Conservation (phyloP, 2,888 invertebrate species). For the Spodoptera littoralis region DNA sequence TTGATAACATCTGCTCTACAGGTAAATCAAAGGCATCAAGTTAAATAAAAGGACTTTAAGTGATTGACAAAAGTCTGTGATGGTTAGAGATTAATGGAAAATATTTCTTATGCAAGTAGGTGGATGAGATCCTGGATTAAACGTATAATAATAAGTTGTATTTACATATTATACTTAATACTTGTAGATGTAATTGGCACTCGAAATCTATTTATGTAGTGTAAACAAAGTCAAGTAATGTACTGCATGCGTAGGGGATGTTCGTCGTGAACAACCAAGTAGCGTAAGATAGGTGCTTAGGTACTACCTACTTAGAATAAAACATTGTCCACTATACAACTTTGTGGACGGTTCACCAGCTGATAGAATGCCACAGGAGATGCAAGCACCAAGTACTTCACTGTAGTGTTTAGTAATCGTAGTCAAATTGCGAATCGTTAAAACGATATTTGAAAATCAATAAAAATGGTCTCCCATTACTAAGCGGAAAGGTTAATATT, state of each 20-base stretch:
- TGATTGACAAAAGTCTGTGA: slow-evolving; percentile 55
- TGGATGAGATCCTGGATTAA: slow-evolving; percentile 43
- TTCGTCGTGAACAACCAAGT: slow-evolving; percentile 38
- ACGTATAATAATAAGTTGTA: slow-evolving; percentile 15
- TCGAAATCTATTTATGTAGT: slow-evolving; percentile 27
- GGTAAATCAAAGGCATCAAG: slow-evolving; percentile 44
- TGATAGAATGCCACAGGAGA: slow-evolving; percentile 6
- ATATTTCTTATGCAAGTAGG: slow-evolving; percentile 30
- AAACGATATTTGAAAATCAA: slow-evolving; percentile 45
- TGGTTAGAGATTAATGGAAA: slow-evolving; percentile 41
- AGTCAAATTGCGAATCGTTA: slow-evolving; percentile 32
- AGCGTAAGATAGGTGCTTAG: slow-evolving; percentile 25
- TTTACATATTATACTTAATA: slow-evolving; percentile 15
- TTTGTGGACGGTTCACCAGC: slow-evolving; percentile 1
- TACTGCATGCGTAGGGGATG: slow-evolving; percentile 36
- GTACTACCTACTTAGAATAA: slow-evolving; percentile 26
- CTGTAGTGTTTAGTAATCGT: slow-evolving; percentile 35
- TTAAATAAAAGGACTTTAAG: slow-evolving; percentile 49
- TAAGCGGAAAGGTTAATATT: slow-evolving; percentile 31
- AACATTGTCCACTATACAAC: slow-evolving; percentile 5
- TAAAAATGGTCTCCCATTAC: slow-evolving; percentile 43
- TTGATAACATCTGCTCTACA: slow-evolving; percentile 49
- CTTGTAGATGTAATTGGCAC: slow-evolving; percentile 32
- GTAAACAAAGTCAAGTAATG: slow-evolving; percentile 24
- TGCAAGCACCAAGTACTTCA: slow-evolving; percentile 27